These are phyloP conservation scores for Ametastegia equiseti DNA, from an alignment of 2,888 invertebrate genomes.

Conservation along the genomic window DNA sequence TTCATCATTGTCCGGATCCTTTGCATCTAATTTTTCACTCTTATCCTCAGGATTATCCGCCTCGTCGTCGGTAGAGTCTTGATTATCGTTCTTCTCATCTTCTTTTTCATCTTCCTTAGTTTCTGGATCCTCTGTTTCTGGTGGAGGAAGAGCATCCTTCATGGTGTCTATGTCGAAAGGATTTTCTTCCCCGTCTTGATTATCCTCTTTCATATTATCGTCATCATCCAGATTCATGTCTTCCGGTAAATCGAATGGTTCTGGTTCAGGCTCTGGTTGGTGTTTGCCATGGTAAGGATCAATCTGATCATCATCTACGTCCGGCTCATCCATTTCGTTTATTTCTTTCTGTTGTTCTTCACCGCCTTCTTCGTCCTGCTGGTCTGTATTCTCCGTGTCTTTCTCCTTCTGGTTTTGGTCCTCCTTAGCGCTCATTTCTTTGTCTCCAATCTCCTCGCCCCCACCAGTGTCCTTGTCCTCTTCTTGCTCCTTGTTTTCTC, in stretches of 20 bases:
- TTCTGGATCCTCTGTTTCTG: constrained; percentile 70
- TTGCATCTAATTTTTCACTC: constrained; percentile 61
- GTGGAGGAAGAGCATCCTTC: constrained; percentile 77
- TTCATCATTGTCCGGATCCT: constrained; percentile 69
- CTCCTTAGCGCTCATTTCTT: constrained; percentile 88
- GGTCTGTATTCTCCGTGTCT: constrained; percentile 64
- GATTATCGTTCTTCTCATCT: constrained; percentile 73
- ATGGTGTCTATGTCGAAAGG: constrained; percentile 91
- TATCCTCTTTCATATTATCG: constrained; percentile 81
- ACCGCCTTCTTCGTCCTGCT: constrained; percentile 78
- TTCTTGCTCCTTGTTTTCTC: constrained; percentile 80
- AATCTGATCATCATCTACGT: constrained; percentile 87
- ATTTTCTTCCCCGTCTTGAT: constrained; percentile 84
- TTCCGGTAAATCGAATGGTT: constrained; percentile 92
- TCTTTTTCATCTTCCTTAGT: constrained; percentile 71
- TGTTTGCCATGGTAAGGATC: constrained; percentile 91
- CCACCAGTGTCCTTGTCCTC: constrained; percentile 76
- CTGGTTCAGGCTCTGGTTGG: constrained; percentile 88
- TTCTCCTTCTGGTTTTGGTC: constrained; percentile 71
- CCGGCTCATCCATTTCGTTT: constrained; percentile 90
- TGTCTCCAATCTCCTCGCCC: constrained; percentile 77
- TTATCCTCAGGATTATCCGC: constrained; percentile 77
- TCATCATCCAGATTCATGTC: constrained; percentile 89
- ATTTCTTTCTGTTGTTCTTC: constrained; percentile 83
- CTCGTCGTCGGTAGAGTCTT: constrained; percentile 73